A percentile compares a stretch with the other conserved stretches of the same genome.
Evolutionary conservation across 2,113 vertebrate genomes (phyloP).

Genomic region (Mola mola): DNA sequence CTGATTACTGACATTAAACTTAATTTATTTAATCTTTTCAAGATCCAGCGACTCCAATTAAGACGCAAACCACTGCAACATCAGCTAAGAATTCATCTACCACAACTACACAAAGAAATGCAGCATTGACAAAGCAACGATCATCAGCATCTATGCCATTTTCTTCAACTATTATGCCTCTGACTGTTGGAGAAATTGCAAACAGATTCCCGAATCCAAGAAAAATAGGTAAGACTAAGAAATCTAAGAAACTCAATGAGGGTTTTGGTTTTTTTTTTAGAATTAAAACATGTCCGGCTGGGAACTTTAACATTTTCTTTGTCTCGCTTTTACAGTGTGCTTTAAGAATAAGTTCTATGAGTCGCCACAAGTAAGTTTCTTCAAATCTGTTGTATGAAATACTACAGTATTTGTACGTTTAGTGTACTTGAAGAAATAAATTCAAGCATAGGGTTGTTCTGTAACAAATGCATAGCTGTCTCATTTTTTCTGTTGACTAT

Average conservation of each 20-base stretch:
- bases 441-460: too few relatives aligned
- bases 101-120: too few relatives aligned
- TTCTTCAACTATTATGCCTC: background rate
- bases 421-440: too few relatives aligned
- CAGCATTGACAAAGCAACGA: background rate
- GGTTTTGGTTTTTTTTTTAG: background rate
- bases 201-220: background rate
- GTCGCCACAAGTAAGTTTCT: background rate
- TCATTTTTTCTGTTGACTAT: too few relatives aligned
- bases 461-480: too few relatives aligned
- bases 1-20: too few relatives aligned
- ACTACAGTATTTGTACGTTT: too few relatives aligned
- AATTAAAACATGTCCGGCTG: too few relatives aligned
- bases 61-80: background rate
- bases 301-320: too few relatives aligned
- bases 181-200: background rate
- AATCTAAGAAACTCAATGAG: too few relatives aligned
- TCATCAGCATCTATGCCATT: background rate
- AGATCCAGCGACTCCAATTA: background rate
- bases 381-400: too few relatives aligned
- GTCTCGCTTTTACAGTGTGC: background rate
- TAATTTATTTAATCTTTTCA: background rate
- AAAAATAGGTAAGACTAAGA: background rate
- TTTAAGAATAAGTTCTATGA: background rate
- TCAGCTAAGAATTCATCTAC: background rate